Evolutionary conservation across 2,888 invertebrate species (phyloP).

Genomic region (Sesia bembeciformis): DNA sequence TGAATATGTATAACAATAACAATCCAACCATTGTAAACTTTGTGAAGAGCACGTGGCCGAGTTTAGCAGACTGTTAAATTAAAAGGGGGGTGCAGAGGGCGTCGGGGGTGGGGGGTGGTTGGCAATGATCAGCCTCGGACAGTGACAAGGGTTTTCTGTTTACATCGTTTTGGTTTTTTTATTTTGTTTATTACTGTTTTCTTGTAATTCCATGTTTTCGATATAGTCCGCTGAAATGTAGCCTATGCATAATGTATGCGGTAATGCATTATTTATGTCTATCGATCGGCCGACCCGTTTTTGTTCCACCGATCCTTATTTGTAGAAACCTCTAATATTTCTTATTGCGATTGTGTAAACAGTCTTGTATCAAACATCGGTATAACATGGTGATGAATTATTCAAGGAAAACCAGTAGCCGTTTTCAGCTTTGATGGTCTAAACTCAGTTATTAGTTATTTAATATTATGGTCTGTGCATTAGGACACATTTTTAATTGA

Average conservation of each 20-base stretch:
- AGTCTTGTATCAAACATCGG: not conserved
- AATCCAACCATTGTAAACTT: not conserved
- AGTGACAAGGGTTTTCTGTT: slow-evolving; percentile 36
- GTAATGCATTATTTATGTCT: slow-evolving; percentile 34
- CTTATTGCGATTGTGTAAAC: not conserved
- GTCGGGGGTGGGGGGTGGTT: not conserved
- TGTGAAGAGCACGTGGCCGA: not conserved
- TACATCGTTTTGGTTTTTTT: slow-evolving; percentile 22
- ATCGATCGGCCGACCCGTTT: slow-evolving; percentile 20
- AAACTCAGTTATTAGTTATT: too few species aligned
- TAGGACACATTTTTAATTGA: too few species aligned
- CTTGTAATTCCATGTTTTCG: slow-evolving; percentile 7
- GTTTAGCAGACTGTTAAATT: slow-evolving; percentile 6
- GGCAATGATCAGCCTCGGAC: slow-evolving; percentile 32
- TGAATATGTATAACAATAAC: too few species aligned
- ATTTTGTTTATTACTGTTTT: slow-evolving; percentile 13
- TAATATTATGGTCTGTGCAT: too few species aligned
- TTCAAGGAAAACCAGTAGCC: not conserved
- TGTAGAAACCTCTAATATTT: not conserved
- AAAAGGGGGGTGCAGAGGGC: slow-evolving; percentile 8
- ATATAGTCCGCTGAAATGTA: slow-evolving; percentile 6
- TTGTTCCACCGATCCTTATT: not conserved
- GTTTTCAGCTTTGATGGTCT: not conserved
- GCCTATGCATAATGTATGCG: slow-evolving; percentile 8
- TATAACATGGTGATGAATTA: not conserved